Conservation (phyloP, 2,797 vertebrate genomes). For the Enteromius viviparus region DNA sequence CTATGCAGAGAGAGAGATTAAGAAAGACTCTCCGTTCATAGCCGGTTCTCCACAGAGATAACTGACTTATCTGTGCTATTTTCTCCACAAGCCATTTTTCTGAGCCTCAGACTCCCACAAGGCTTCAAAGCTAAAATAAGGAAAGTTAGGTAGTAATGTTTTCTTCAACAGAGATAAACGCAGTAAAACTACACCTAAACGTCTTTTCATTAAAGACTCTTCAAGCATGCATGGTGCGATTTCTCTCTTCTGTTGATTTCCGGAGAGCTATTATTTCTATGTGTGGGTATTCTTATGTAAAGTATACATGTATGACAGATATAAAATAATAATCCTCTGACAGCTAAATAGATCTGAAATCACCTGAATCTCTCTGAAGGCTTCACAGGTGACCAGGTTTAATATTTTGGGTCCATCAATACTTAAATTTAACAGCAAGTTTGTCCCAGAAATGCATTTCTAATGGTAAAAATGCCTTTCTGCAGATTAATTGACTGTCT, state of each 20-base stretch:
- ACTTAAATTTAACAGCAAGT: neutral
- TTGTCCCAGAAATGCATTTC: neutral
- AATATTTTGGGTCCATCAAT: neutral
- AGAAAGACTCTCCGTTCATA: slow-evolving; percentile 48
- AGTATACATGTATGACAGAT: neutral
- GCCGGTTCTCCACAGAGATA: slow-evolving; percentile 50
- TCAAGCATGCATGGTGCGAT: slow-evolving; percentile 16
- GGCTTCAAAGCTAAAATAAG: slow-evolving; percentile 31
- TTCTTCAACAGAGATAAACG: slow-evolving; percentile 41
- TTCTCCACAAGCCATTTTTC: slow-evolving; percentile 38
- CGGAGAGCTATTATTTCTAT: neutral
- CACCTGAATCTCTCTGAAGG: neutral
- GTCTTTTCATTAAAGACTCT: slow-evolving; percentile 33
- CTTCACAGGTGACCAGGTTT: neutral
- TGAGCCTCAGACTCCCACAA: slow-evolving; percentile 31
- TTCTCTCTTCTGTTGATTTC: neutral
- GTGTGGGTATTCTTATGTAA: neutral
- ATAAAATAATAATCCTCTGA: neutral
- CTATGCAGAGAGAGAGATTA: slow-evolving; percentile 52
- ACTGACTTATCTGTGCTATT: slow-evolving; percentile 53
- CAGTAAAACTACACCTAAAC: slow-evolving; percentile 16
- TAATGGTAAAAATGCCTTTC: no score
- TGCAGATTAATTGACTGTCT: neutral
- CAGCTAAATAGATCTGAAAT: neutral
- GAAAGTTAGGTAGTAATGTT: slow-evolving; percentile 31